A percentile compares a stretch with the other conserved stretches of the same genome.
These are phyloP conservation scores for Rosalia funebris DNA, from an alignment of 2,888 invertebrate genomes.

Conservation along the genomic window DNA sequence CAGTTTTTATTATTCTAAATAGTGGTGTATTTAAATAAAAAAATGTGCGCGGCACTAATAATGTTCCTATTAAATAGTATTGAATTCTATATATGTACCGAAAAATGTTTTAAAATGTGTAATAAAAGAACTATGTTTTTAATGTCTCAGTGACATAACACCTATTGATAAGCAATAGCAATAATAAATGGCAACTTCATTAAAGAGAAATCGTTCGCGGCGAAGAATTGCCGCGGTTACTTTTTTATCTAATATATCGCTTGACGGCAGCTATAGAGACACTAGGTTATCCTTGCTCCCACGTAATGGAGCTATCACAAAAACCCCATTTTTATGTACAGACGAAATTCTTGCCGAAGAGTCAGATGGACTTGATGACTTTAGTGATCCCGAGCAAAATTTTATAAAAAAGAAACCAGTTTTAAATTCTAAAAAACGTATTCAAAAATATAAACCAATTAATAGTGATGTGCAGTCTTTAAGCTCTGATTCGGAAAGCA, in stretches of 20 bases:
- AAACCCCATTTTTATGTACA: conserved; percentile 45
- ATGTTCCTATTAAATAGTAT: conserved; percentile 49
- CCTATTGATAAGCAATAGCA: conserved; percentile 24
- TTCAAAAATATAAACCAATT: conserved; percentile 33
- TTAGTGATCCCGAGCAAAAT: conserved; percentile 54
- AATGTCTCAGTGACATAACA: conserved; percentile 53
- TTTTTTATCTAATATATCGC: conserved; percentile 93
- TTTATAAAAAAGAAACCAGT: conserved; percentile 32
- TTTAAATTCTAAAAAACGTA: conserved; percentile 29
- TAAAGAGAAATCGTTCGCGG: conserved; percentile 74
- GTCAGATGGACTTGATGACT: conserved; percentile 61
- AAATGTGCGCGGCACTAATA: conserved; percentile 51
- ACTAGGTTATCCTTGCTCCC: conserved; percentile 69
- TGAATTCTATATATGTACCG: conserved; percentile 49
- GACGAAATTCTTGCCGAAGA: conserved; percentile 56
- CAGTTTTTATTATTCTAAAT: conserved; percentile 6
- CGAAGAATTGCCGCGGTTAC: conserved; percentile 91
- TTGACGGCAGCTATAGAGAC: conserved; percentile 88
- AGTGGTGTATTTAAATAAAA: conserved; percentile 21
- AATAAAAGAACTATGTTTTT: conserved; percentile 56
- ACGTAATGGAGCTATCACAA: conserved; percentile 60
- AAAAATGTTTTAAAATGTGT: conserved; percentile 46
- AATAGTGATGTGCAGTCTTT: conserved; percentile 68
- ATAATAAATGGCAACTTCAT: conserved; percentile 66
- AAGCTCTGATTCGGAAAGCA: conserved; percentile 81